These are phyloP conservation scores for Germaria angustata DNA, from an alignment of 2,888 invertebrate genomes.

Conservation along the genomic window DNA sequence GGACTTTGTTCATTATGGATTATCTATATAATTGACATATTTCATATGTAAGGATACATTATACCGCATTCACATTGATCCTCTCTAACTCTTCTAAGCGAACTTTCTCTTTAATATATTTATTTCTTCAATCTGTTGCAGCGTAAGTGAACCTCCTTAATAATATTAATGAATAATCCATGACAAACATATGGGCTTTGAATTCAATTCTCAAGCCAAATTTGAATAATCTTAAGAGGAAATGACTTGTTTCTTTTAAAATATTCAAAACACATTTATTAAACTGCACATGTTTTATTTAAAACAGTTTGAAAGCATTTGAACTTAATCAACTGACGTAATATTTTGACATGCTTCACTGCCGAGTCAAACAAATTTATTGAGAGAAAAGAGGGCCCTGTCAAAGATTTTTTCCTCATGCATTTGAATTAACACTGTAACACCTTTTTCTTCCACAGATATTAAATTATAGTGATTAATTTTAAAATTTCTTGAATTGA, in stretches of 20 bases:
- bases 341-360: constrained; percentile 55
- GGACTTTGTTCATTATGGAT: too few relatives aligned
- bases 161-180: too few relatives aligned
- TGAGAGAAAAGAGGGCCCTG: neutral
- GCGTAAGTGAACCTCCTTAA: neutral
- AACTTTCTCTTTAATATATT: too few relatives aligned
- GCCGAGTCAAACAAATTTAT: constrained; percentile 1
- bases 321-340: constrained; percentile 42
- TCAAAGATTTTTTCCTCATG: neutral
- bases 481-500: constrained; percentile 27
- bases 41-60: too few relatives aligned
- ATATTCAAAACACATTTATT: too few relatives aligned
- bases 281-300: constrained; percentile 37
- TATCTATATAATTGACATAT: too few relatives aligned
- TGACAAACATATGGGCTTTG: neutral
- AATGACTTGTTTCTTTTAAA: constrained; percentile 27
- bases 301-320: constrained; percentile 38
- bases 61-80: too few relatives aligned
- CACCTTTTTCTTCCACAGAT: constrained; percentile 41
- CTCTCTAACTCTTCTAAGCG: too few relatives aligned
- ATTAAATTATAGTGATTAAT: constrained; percentile 38
- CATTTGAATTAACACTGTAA: constrained; percentile 54
- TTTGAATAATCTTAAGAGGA: constrained; percentile 26
- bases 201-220: neutral
- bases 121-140: too few relatives aligned